Conservation (phyloP, 2,797 vertebrate species). For the Danionella dracula region DNA sequence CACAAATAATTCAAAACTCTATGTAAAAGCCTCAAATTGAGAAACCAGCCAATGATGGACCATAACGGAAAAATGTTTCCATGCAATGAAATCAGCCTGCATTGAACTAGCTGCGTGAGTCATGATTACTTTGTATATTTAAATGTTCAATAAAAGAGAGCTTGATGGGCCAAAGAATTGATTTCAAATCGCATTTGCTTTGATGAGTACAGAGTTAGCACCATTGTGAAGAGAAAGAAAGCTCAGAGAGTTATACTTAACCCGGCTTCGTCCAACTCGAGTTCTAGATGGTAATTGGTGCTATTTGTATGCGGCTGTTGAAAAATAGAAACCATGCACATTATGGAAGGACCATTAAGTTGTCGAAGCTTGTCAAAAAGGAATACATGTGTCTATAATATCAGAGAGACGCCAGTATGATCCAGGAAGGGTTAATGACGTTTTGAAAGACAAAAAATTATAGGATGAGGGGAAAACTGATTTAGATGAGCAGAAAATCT, state of each 20-base stretch:
- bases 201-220: constrained; percentile 12
- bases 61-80: background rate
- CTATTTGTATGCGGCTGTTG: constrained; percentile 31
- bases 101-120: background rate
- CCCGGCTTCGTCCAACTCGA: background rate
- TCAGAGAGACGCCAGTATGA: constrained; percentile 25
- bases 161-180: background rate
- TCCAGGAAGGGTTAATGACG: background rate
- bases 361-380: constrained; percentile 28
- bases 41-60: background rate
- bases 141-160: background rate
- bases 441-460: background rate
- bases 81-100: background rate
- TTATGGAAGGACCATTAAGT: constrained; percentile 32
- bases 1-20: no score
- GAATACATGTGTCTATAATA: constrained; percentile 13
- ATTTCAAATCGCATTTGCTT: constrained; percentile 15
- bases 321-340: constrained; percentile 1
- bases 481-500: constrained; percentile 4
- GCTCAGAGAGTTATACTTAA: constrained; percentile 25
- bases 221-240: background rate
- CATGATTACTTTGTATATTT: background rate
- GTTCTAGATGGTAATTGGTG: constrained; percentile 22
- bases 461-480: constrained; percentile 12
- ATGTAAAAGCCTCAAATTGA: no score